These are phyloP conservation scores for Acanthosepion esculentum DNA, from an alignment of 2,888 invertebrate genomes.

Conservation along the genomic window DNA sequence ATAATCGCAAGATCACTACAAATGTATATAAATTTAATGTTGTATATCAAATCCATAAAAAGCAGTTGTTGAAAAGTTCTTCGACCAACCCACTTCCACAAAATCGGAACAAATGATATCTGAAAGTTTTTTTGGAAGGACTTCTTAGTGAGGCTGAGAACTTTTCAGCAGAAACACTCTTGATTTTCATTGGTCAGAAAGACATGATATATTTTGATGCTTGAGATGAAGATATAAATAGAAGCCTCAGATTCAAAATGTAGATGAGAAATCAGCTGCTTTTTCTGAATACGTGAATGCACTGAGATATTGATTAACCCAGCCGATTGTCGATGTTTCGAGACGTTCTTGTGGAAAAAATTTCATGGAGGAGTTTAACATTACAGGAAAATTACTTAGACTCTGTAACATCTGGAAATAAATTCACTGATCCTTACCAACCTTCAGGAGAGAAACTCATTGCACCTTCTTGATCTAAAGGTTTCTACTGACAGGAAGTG, in stretches of 20 bases:
- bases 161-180: neutral
- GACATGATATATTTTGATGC: neutral
- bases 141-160: too few species aligned
- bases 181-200: neutral
- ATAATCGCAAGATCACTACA: too few species aligned
- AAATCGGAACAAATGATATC: too few species aligned
- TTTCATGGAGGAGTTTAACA: neutral
- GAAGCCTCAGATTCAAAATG: neutral
- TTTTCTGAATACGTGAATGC: neutral
- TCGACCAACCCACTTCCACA: too few species aligned
- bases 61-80: too few species aligned
- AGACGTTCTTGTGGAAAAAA: neutral
- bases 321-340: neutral
- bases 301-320: constrained; percentile 6
- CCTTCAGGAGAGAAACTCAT: too few species aligned
- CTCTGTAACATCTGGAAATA: neutral
- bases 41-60: too few species aligned
- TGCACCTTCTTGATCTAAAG: too few species aligned
- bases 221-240: neutral
- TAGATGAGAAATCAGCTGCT: constrained; percentile 33
- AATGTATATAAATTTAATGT: too few species aligned
- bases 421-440: neutral
- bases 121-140: too few species aligned
- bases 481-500: too few species aligned
- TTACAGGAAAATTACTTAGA: constrained; percentile 33